A percentile compares a stretch with the other conserved stretches of the same genome.
These are phyloP conservation scores for Agrotis exclamationis DNA, from an alignment of 2,888 invertebrate genomes.

Conservation along the genomic window DNA sequence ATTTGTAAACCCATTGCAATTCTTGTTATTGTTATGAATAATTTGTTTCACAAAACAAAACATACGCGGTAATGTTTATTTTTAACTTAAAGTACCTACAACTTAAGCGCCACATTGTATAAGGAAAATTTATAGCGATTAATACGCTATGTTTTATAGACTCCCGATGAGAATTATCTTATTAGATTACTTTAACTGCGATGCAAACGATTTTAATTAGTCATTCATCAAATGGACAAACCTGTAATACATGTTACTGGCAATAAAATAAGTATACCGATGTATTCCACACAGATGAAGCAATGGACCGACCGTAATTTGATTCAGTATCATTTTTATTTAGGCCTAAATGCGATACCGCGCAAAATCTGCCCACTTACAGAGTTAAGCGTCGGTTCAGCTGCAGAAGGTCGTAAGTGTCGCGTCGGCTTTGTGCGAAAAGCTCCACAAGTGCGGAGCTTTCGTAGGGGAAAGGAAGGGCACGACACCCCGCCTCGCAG, in stretches of 20 bases:
- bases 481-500: conserved; percentile 82
- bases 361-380: conserved; percentile 90
- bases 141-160: too few species aligned
- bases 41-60: conserved; percentile 38
- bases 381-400: conserved; percentile 81
- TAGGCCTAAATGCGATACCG: conserved; percentile 89
- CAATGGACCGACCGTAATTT: conserved; percentile 64
- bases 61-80: conserved; percentile 32
- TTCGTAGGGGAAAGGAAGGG: conserved; percentile 85
- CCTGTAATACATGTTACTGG: conserved; percentile 27
- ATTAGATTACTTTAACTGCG: conserved; percentile 45
- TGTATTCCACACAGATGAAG: conserved; percentile 23
- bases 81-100: conserved; percentile 33
- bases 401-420: conserved; percentile 76
- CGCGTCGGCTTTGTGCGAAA: conserved; percentile 78
- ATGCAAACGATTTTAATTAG: conserved; percentile 39
- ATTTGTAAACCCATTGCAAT: conserved; percentile 34
- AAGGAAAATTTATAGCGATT: conserved; percentile 39
- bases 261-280: conserved; percentile 13
- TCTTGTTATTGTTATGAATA: conserved; percentile 59
- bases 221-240: conserved; percentile 33
- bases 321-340: conserved; percentile 83
- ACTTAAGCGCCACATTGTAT: conserved; percentile 35
- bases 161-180: conserved; percentile 28
- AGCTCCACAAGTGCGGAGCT: conserved; percentile 83